phyloP scores from a whole-genome alignment of 2,888 invertebrate genomes.

The Drosophila infuscata region DNA sequence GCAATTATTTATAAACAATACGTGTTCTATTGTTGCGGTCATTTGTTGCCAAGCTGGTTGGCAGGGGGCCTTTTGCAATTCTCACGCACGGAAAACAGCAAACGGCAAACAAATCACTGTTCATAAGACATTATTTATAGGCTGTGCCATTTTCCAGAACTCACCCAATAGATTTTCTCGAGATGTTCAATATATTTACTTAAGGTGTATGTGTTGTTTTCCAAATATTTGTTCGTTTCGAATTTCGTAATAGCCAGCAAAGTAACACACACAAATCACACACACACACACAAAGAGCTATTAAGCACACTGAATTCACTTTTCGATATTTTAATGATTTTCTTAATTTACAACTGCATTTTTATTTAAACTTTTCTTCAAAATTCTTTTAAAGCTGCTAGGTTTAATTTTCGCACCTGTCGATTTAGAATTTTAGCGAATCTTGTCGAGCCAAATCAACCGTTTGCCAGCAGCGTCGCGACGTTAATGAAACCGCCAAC shows the following conservation, averaged over 20 bases:
- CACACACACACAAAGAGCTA: constrained; percentile 8
- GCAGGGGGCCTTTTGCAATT: constrained; percentile 15
- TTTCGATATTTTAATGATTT: constrained; percentile 28
- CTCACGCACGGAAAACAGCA: constrained; percentile 4
- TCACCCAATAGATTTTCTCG: constrained; percentile 60
- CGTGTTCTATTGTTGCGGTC: neutral
- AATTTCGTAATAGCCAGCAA: constrained; percentile 45
- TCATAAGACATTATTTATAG: constrained; percentile 65
- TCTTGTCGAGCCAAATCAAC: constrained; percentile 36
- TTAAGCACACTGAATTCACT: constrained; percentile 35
- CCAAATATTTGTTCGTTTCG: constrained; percentile 58
- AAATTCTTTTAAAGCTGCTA: constrained; percentile 24
- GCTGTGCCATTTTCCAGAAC: constrained; percentile 49
- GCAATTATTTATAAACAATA: constrained; percentile 39
- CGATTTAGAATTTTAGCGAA: constrained; percentile 4
- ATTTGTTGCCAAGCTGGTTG: neutral
- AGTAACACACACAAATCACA: constrained; percentile 7
- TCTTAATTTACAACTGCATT: constrained; percentile 39
- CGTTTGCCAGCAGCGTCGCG: constrained; percentile 75
- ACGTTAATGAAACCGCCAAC: constrained; percentile 73
- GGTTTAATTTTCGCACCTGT: constrained; percentile 30
- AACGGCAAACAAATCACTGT: constrained; percentile 38
- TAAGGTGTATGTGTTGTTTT: constrained; percentile 33
- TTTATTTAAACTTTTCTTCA: constrained; percentile 10
- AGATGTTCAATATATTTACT: constrained; percentile 52